Percentiles rank a stretch among this genome's conserved stretches.
Conservation (phyloP, 2,888 invertebrate genomes). For the Aphelenchoides bicaudatus region DNA sequence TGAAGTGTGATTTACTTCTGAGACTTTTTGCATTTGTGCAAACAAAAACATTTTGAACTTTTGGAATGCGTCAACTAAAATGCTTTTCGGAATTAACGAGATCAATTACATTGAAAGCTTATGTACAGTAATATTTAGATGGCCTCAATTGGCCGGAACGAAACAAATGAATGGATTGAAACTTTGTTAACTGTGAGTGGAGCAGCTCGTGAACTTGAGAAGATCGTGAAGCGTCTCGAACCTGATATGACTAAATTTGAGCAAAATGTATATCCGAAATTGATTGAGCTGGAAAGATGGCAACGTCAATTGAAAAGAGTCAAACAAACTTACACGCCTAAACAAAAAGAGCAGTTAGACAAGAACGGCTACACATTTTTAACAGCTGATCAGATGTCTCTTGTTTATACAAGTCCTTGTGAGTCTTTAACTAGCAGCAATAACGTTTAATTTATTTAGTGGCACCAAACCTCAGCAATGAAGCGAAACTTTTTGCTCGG, state of each 20-base stretch:
- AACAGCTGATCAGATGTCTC: constrained; percentile 21
- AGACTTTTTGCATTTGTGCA: too few relatives aligned
- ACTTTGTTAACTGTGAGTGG: constrained; percentile 27
- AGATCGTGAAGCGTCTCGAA: constrained; percentile 23
- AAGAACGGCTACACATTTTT: constrained; percentile 35
- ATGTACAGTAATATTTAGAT: too few relatives aligned
- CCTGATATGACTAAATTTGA: constrained; percentile 29
- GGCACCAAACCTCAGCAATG: constrained; percentile 15
- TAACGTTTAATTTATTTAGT: constrained; percentile 20
- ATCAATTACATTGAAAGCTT: too few relatives aligned
- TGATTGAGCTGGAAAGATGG: constrained; percentile 30
- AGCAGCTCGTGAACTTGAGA: constrained; percentile 25
- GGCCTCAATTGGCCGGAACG: constrained; percentile 19
- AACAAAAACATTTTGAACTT: too few relatives aligned
- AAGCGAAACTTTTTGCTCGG: constrained; percentile 6
- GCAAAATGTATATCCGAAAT: constrained; percentile 26
- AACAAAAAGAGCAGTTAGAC: constrained; percentile 22
- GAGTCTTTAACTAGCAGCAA: constrained; percentile 12
- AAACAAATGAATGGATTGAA: constrained; percentile 28
- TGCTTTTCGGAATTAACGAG: too few relatives aligned
- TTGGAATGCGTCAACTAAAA: too few relatives aligned
- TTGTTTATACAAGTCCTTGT: constrained; percentile 28
- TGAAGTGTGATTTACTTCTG: too few relatives aligned
- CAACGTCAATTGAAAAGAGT: constrained; percentile 30
- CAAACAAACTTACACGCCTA: constrained; percentile 11